These are phyloP conservation scores for Vulpes lagopus DNA, from an alignment of 2,113 vertebrate species.

Conservation along the genomic window DNA sequence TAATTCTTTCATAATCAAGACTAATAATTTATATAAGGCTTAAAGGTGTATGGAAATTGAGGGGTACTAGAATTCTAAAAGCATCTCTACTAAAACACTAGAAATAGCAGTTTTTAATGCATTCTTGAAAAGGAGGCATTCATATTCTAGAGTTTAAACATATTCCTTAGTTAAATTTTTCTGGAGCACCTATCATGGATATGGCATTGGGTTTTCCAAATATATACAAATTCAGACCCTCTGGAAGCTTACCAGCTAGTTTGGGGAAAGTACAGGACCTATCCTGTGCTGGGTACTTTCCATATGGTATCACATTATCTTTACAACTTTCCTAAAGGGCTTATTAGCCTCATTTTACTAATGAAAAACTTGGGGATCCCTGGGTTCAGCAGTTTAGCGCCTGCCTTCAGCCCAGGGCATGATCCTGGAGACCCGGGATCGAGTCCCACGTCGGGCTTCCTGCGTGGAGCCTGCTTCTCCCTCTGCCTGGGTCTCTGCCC, in stretches of 20 bases:
- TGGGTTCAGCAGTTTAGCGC: too few species aligned
- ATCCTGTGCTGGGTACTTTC: not conserved
- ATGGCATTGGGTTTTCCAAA: not conserved
- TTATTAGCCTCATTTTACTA: slow-evolving; percentile 46
- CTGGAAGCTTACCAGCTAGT: not conserved
- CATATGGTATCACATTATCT: not conserved
- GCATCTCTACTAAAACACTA: slow-evolving; percentile 49
- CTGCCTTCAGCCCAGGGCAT: too few species aligned
- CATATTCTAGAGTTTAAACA: slow-evolving; percentile 52
- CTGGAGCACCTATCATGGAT: not conserved
- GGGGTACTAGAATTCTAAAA: slow-evolving; percentile 42
- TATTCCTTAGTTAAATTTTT: slow-evolving; percentile 49
- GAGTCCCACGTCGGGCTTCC: too few species aligned
- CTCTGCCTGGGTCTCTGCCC: too few species aligned
- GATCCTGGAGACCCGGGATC: too few species aligned
- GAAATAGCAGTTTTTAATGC: slow-evolving; percentile 55
- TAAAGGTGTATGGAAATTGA: slow-evolving; percentile 65
- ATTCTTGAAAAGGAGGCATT: not conserved
- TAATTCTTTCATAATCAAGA: slow-evolving; percentile 59
- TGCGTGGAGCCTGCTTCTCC: too few species aligned
- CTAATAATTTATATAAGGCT: slow-evolving; percentile 59
- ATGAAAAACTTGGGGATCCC: not conserved
- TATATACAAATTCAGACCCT: not conserved
- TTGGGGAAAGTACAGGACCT: not conserved
- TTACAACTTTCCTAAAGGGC: slow-evolving; percentile 13